These are phyloP conservation scores for Lycodopsis pacificus DNA, from an alignment of 2,797 vertebrate species.

Conservation along the genomic window DNA sequence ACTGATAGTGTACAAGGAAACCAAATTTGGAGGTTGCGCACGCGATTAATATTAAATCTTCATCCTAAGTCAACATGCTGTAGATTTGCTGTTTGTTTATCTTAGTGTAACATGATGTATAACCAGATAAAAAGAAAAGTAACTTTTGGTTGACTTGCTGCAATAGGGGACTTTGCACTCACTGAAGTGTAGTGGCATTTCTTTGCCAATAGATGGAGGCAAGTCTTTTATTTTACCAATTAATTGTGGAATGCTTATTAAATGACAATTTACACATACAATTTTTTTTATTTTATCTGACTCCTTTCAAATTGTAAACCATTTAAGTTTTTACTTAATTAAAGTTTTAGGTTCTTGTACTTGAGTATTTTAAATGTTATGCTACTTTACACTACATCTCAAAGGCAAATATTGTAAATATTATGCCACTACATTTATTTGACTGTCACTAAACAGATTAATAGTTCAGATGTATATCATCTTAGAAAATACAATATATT, in stretches of 20 bases:
- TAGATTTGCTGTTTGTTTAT: background rate
- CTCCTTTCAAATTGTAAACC: background rate
- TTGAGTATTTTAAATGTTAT: too few species aligned
- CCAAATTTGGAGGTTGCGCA: background rate
- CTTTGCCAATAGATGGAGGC: conserved; percentile 66
- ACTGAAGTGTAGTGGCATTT: background rate
- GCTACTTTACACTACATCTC: background rate
- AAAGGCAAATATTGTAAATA: background rate
- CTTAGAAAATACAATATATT: background rate
- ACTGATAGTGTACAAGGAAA: background rate
- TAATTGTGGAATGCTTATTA: background rate
- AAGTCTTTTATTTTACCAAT: conserved; percentile 5
- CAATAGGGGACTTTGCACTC: background rate
- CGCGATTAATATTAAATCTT: background rate
- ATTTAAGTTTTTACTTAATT: too few species aligned
- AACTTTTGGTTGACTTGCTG: background rate
- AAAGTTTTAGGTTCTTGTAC: too few species aligned
- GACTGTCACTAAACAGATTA: background rate
- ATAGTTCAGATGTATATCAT: background rate
- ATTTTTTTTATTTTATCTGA: background rate
- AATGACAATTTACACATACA: background rate
- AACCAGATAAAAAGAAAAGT: background rate
- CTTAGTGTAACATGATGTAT: background rate
- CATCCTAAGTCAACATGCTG: background rate
- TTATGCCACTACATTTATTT: too few species aligned